phyloP scores from a whole-genome alignment of 2,797 vertebrate species.

The Rhinoraja longicauda region DNA sequence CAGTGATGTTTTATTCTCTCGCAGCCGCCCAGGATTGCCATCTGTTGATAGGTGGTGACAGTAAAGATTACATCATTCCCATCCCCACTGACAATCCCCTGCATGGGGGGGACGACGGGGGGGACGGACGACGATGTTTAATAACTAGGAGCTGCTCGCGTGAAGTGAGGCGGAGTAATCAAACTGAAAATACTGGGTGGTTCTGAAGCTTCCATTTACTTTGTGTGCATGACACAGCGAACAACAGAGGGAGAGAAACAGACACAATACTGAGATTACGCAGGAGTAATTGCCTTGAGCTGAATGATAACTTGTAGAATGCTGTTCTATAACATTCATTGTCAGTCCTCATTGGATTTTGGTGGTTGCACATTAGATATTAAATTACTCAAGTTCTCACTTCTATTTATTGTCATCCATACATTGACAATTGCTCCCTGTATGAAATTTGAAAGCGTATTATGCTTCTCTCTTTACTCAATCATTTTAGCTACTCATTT shows the following conservation, averaged over 20 bases:
- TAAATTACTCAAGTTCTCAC: neutral
- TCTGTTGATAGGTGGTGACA: neutral
- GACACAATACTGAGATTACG: neutral
- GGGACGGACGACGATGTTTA: too few species aligned
- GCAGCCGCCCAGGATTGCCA: neutral
- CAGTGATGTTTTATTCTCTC: neutral
- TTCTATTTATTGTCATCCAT: neutral
- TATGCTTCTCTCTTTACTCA: neutral
- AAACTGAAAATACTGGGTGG: neutral
- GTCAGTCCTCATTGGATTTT: conserved; percentile 25
- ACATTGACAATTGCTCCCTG: neutral
- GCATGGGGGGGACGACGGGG: neutral
- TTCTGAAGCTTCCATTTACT: neutral
- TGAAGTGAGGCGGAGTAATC: neutral
- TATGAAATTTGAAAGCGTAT: conserved; percentile 3
- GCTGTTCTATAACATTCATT: neutral
- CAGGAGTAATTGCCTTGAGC: neutral
- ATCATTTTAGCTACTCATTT: neutral
- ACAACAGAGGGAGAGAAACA: neutral
- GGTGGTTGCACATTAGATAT: neutral
- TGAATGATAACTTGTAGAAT: conserved; percentile 5
- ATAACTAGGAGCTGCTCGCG: too few species aligned
- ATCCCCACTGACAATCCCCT: neutral
- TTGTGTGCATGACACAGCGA: neutral
- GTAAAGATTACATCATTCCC: neutral